These are phyloP conservation scores for Takifugu flavidus DNA, from an alignment of 2,113 vertebrate genomes.

Conservation along the genomic window DNA sequence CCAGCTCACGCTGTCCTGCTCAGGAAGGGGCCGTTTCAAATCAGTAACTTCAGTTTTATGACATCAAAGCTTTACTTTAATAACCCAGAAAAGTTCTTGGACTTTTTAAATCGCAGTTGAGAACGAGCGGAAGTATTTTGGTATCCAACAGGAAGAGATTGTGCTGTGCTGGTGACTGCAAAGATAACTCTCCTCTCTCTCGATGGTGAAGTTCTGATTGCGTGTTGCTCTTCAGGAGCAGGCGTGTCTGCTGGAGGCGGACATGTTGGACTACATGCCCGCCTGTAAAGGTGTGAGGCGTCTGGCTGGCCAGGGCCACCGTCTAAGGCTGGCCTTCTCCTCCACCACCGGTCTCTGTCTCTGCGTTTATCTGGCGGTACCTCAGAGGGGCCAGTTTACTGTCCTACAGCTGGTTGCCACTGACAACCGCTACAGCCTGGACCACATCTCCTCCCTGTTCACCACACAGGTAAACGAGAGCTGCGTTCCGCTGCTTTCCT, in stretches of 20 bases:
- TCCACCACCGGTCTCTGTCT: constrained; percentile 83
- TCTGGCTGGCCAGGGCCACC: constrained; percentile 76
- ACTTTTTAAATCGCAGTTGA: no score
- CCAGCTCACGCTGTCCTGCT: no score
- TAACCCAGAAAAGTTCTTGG: no score
- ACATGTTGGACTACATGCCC: constrained; percentile 88
- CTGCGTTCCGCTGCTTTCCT: not conserved
- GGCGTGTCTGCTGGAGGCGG: constrained; percentile 86
- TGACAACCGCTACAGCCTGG: constrained; percentile 86
- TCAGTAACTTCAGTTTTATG: no score
- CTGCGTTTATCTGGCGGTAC: constrained; percentile 82
- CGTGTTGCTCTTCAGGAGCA: constrained; percentile 76
- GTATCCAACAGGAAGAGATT: no score
- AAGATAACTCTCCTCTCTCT: no score
- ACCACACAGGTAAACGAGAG: constrained; percentile 76
- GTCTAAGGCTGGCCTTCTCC: constrained; percentile 81
- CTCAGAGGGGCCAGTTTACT: constrained; percentile 88
- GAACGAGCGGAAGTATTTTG: no score
- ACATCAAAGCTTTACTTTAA: no score
- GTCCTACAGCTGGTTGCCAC: constrained; percentile 87
- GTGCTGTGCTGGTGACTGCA: no score
- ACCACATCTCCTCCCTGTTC: constrained; percentile 89
- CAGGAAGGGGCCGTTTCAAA: no score
- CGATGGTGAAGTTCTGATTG: not conserved
- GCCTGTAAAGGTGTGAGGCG: constrained; percentile 79